phyloP scores from a whole-genome alignment of 1,140 invertebrate species.

The Drosophila pallidifrons region DNA sequence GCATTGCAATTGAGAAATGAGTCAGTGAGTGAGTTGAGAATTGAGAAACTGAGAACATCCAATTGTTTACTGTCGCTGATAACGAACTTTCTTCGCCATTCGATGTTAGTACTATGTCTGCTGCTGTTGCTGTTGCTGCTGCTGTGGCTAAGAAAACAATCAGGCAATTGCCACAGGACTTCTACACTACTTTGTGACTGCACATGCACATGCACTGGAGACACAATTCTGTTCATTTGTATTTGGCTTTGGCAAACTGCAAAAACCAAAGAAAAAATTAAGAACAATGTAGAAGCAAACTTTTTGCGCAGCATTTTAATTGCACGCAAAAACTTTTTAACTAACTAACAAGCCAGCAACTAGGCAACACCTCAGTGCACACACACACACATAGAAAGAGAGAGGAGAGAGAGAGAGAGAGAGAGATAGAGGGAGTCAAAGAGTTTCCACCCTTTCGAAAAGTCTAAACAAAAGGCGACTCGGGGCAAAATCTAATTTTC shows the following conservation, averaged over 20 bases:
- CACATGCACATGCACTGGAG: slow-evolving; percentile 39
- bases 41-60: not conserved
- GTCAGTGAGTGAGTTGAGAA: slow-evolving; percentile 24
- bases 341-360: slow-evolving; percentile 81
- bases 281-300: slow-evolving; percentile 77
- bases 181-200: slow-evolving; percentile 70
- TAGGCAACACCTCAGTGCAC: slow-evolving; percentile 79
- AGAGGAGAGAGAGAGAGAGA: not conserved
- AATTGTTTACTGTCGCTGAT: slow-evolving; percentile 73
- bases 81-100: slow-evolving; percentile 69
- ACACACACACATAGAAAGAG: slow-evolving; percentile 33
- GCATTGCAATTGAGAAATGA: slow-evolving; percentile 3
- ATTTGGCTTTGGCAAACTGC: slow-evolving; percentile 77
- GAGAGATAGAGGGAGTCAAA: not conserved
- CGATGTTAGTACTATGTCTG: slow-evolving; percentile 51
- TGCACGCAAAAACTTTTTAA: slow-evolving; percentile 82
- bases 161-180: slow-evolving; percentile 81
- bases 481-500: slow-evolving; percentile 78
- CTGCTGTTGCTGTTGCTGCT: slow-evolving; percentile 66
- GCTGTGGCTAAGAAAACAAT: slow-evolving; percentile 79
- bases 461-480: slow-evolving; percentile 74
- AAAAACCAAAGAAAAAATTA: slow-evolving; percentile 74
- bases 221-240: slow-evolving; percentile 78
- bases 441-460: not conserved
- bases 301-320: slow-evolving; percentile 82